Evolutionary conservation across 2,888 invertebrate genomes (phyloP).

Genomic region (Petrolisthes manimaculis): DNA sequence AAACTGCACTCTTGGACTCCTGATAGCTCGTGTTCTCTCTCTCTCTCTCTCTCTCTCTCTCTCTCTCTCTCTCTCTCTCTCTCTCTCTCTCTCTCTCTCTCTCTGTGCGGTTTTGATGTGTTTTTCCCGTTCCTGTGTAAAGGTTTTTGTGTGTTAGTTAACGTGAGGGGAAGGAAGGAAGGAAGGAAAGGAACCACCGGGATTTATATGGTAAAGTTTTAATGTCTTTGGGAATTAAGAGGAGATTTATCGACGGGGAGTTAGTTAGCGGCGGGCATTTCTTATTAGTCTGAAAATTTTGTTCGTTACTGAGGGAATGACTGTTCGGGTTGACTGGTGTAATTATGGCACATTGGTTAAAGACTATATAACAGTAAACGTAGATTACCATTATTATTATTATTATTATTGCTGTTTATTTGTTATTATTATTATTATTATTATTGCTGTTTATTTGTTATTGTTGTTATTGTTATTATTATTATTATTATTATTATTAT

Average conservation of each 20-base stretch:
- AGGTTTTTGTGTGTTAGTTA: neutral
- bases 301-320: neutral
- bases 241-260: neutral
- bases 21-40: neutral
- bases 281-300: neutral
- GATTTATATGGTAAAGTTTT: slow-evolving; percentile 1
- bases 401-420: no score
- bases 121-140: neutral
- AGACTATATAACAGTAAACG: no score
- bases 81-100: neutral
- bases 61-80: neutral
- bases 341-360: no score
- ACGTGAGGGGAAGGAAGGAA: slow-evolving; percentile 1
- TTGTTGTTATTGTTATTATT: no score
- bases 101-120: neutral
- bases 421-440: no score
- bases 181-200: neutral
- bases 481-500: no score
- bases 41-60: neutral
- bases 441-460: no score
- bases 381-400: no score
- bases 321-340: neutral
- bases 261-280: neutral
- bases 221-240: slow-evolving; percentile 1
- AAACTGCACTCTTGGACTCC: neutral